Conservation (phyloP, 2,888 invertebrate species). For the Tinea semifulvella region DNA sequence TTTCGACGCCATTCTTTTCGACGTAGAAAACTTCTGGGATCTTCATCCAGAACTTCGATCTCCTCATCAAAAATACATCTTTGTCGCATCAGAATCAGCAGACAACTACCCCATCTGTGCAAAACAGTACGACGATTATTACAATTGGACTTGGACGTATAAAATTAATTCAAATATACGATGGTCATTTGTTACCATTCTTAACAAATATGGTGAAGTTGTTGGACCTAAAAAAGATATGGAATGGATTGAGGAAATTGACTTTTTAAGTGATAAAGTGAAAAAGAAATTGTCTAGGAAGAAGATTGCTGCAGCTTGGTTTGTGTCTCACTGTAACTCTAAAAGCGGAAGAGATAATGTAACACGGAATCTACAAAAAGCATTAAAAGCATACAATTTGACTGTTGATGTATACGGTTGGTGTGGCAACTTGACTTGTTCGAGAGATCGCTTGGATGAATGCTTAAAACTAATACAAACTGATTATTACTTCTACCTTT, state of each 20-base stretch:
- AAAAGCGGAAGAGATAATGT: slow-evolving; percentile 27
- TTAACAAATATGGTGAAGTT: slow-evolving; percentile 29
- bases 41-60: slow-evolving; percentile 31
- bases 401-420: slow-evolving; percentile 41
- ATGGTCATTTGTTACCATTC: slow-evolving; percentile 32
- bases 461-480: slow-evolving; percentile 33
- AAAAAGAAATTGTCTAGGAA: slow-evolving; percentile 31
- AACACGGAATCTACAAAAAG: slow-evolving; percentile 24
- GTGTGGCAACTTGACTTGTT: slow-evolving; percentile 39
- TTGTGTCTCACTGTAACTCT: slow-evolving; percentile 38
- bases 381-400: slow-evolving; percentile 29
- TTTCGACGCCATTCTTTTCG: slow-evolving; percentile 63
- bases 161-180: slow-evolving; percentile 41
- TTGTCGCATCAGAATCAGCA: slow-evolving; percentile 40
- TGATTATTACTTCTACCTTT: slow-evolving; percentile 48
- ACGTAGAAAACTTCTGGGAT: slow-evolving; percentile 46
- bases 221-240: slow-evolving; percentile 45
- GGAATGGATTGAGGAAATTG: slow-evolving; percentile 33
- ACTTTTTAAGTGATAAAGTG: slow-evolving; percentile 26
- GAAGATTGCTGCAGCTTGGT: slow-evolving; percentile 45
- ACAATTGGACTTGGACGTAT: slow-evolving; percentile 47
- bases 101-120: slow-evolving; percentile 35
- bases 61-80: slow-evolving; percentile 55
- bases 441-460: slow-evolving; percentile 32
- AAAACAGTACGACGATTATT: slow-evolving; percentile 32